Conservation (phyloP, 2,888 invertebrate genomes). For the Alcis repandata region DNA sequence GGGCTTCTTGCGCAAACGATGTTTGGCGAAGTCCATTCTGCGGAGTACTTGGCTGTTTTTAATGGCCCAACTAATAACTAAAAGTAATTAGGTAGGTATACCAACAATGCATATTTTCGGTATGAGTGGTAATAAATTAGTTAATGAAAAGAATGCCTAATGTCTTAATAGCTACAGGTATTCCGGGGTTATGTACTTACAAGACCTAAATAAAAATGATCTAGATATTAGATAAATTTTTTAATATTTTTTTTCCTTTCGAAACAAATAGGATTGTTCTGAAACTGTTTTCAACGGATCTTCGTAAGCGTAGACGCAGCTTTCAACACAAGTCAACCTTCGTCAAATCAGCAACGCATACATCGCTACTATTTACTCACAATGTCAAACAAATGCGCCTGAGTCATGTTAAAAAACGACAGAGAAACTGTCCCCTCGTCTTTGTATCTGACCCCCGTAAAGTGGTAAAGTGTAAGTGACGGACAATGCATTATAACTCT, state of each 20-base stretch:
- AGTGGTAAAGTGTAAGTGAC: constrained; percentile 38
- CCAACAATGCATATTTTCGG: too few relatives aligned
- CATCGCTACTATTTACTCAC: constrained; percentile 16
- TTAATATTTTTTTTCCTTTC: too few relatives aligned
- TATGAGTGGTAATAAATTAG: too few relatives aligned
- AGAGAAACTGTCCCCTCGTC: constrained; percentile 21
- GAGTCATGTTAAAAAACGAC: constrained; percentile 21
- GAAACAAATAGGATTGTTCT: neutral
- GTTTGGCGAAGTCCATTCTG: constrained; percentile 2
- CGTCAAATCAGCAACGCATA: neutral
- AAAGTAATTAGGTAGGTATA: too few relatives aligned
- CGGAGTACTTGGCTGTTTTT: too few relatives aligned
- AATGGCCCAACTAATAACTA: too few relatives aligned
- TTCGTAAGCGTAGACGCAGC: neutral
- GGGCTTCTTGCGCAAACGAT: constrained; percentile 19
- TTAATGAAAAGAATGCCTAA: too few relatives aligned
- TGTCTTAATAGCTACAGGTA: too few relatives aligned
- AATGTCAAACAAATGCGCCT: constrained; percentile 31
- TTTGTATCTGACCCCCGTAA: constrained; percentile 57
- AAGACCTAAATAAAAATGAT: too few relatives aligned
- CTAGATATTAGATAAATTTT: too few relatives aligned
- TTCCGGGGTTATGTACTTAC: too few relatives aligned
- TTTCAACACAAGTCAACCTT: neutral
- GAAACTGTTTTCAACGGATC: neutral
- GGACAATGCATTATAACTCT: constrained; percentile 44